Conservation (phyloP, 1,140 invertebrate genomes). For the Periplaneta americana region DNA sequence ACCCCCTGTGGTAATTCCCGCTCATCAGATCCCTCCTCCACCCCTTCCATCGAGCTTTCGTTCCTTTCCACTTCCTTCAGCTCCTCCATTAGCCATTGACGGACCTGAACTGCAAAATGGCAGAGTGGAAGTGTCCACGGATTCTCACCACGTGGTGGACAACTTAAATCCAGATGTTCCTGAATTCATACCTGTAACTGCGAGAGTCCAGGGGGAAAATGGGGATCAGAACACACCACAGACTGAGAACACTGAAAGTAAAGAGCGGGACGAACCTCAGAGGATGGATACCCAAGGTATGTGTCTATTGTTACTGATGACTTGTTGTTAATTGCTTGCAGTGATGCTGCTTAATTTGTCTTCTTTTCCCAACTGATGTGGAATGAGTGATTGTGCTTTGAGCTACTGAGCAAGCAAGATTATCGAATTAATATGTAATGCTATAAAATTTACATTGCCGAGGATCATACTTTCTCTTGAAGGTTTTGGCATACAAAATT, state of each 20-base stretch:
- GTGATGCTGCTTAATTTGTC: neutral
- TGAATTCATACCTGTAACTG: conserved; percentile 64
- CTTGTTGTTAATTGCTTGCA: too few species aligned
- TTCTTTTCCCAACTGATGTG: conserved; percentile 15
- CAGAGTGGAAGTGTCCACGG: too few species aligned
- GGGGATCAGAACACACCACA: neutral
- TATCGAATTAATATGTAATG: too few species aligned
- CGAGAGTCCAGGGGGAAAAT: neutral
- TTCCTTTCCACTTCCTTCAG: conserved; percentile 19
- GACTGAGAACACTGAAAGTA: conserved; percentile 8
- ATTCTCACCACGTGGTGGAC: conserved; percentile 34
- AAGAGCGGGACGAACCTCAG: neutral
- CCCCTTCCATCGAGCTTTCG: conserved; percentile 19
- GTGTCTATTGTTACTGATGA: neutral
- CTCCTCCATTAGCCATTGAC: conserved; percentile 21
- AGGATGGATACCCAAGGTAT: neutral
- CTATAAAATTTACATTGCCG: too few species aligned
- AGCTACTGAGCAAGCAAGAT: too few species aligned
- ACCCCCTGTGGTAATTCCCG: neutral
- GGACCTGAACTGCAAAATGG: neutral
- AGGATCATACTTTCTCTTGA: too few species aligned
- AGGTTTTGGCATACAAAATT: too few species aligned
- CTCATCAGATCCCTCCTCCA: neutral
- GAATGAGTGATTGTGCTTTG: neutral
- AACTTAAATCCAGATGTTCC: conserved; percentile 79